These are phyloP conservation scores for Chlamydotis undulata DNA, from an alignment of 2,113 vertebrate species.

Conservation along the genomic window DNA sequence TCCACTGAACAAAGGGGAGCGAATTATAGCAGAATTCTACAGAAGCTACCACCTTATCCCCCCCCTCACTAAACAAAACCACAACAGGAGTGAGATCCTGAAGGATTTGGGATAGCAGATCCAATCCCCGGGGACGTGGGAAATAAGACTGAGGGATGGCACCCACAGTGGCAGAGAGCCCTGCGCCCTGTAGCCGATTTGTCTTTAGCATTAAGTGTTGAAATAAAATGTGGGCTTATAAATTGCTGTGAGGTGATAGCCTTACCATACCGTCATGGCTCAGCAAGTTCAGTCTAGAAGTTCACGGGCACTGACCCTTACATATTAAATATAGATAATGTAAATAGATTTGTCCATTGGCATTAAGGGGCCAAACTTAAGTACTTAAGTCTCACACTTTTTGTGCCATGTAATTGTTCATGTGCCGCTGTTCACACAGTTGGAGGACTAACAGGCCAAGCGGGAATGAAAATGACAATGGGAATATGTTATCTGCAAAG, in stretches of 20 bases:
- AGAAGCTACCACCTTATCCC: too few relatives aligned
- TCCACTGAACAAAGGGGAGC: too few relatives aligned
- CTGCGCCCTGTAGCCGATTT: background rate
- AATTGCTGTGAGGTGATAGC: background rate
- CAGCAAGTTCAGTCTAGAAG: background rate
- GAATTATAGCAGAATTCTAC: too few relatives aligned
- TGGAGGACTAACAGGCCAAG: background rate
- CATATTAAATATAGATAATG: background rate
- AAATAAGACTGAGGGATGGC: background rate
- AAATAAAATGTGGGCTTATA: background rate
- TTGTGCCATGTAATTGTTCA: background rate
- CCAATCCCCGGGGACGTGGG: background rate
- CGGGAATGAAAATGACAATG: background rate
- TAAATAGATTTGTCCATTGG: background rate
- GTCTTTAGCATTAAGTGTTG: background rate
- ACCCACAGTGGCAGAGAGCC: background rate
- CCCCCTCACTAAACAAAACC: too few relatives aligned
- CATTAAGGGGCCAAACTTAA: background rate
- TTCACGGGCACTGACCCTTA: background rate
- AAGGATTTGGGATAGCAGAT: background rate
- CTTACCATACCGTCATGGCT: background rate
- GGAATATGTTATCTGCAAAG: background rate
- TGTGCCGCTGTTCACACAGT: background rate
- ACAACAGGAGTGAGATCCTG: background rate
- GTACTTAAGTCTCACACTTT: background rate